Evolutionary conservation across 2,113 vertebrate species (phyloP), one percentile per base, ranked within the genome.

Genomic region (Passer domesticus): DNA sequence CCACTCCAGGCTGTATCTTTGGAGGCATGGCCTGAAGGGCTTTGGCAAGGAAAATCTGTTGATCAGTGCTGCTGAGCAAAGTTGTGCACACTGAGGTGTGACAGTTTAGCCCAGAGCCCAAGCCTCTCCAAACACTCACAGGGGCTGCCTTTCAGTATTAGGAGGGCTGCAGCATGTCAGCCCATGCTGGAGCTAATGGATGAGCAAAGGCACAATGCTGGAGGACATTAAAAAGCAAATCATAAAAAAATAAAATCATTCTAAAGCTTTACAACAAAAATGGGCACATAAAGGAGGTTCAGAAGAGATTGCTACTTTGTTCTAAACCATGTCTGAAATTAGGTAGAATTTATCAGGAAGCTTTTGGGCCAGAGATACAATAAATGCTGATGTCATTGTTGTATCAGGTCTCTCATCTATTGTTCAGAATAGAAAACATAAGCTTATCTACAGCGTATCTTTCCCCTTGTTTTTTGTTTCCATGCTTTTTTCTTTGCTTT

Each of bases 171-270:
- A 43, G 31, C 0, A 5, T 39, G 31, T 44, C 75, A 79, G 41
- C 37, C 30, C 67, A 41, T 9, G 8, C 37, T 46, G 66, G 4
- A 35, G 35, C 31, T 74, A 70, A 94, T 9, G n/a, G 35, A 55
- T 55, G 47, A 86, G 58, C 76, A 84, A 59, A 87, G 80, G 33
- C 39, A 22, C n/a, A 75, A 7, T 0, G 7, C 56, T 87, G 76
- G 56, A 75, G 73, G 64, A 92, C 69, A 46, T 63, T 81, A 87
- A 87, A 93, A 96, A 52, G 52, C 35, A 89, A 87, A 75, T 52
- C 24, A 78, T 78, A 18, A 76, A 79, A 84, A 68, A 55, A 67
- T 17, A 56, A 72, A 50, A 44, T 64, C 53, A 23, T 55, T 90
- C 78, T 50, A 81, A 20, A 47, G 68, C 60, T 47, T 63, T 49